phyloP scores from a whole-genome alignment of 2,113 vertebrate species.

The Cyrtonyx montezumae region DNA sequence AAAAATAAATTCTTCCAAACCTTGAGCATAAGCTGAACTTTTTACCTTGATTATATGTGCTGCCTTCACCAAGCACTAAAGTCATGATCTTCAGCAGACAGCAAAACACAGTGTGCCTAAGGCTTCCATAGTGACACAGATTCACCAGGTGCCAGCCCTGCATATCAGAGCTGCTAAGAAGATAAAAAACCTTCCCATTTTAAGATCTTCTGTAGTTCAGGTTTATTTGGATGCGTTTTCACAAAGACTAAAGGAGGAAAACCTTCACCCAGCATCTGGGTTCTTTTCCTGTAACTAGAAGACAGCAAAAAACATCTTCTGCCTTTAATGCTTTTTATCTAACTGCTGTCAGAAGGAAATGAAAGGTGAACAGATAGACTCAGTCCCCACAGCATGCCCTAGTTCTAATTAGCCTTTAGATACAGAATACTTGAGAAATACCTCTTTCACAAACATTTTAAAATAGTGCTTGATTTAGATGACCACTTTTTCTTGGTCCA shows the following conservation, averaged over 20 bases:
- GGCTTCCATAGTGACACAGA: neutral
- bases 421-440: neutral
- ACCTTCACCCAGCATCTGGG: neutral
- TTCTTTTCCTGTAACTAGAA: neutral
- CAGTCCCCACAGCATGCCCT: neutral
- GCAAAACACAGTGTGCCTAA: neutral
- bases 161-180: neutral
- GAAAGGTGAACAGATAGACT: neutral
- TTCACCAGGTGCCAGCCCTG: neutral
- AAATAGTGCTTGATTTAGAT: neutral
- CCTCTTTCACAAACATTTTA: neutral
- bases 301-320: neutral
- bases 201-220: neutral
- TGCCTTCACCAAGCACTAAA: neutral
- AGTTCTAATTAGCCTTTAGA: neutral
- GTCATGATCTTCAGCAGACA: neutral
- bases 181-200: conserved; percentile 3
- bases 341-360: neutral
- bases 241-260: neutral
- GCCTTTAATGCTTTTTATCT: neutral
- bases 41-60: neutral
- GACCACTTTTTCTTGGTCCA: neutral
- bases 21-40: neutral
- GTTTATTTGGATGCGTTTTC: neutral
- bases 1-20: neutral